Base-by-base conservation (phyloP, 2,113 vertebrate species). In the pig (Sus scrofa) region DNA sequence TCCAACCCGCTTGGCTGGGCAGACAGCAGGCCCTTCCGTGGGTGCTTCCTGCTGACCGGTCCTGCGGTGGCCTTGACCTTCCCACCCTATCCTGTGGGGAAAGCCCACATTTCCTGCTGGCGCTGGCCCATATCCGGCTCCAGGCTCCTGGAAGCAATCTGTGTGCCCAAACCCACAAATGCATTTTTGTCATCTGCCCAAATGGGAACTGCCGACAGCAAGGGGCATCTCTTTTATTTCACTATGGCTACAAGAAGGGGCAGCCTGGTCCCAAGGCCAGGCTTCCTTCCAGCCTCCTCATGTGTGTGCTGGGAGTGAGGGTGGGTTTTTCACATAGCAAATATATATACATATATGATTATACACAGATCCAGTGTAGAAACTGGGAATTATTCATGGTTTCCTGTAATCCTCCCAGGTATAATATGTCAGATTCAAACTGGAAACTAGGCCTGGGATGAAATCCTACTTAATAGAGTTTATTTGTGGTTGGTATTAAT, bases 361-460 rank as follows among this genome's bases (percentile, higher is more conserved):
- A 83, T 37, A 93, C 4, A 58, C 24, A 93, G 44, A 44, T 52
- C 27, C 37, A 84, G 2, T 15, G 19, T 22, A 86, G 89, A 67
- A 94, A 65, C 89, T 78, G 30, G 37, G 7, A 60, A 91, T 94
- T 91, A 96, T 95, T 97, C 92, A 96, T 65, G 32, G 22, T 52
- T 96, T 97, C 89, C 84, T 65, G 84, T 24, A 73, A 70, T 67
- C 92, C n/a, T 90, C 63, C 60, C n/a, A 68, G 24, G 63, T 91
- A 94, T 85, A 96, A 95, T 75, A 91, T 0, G 19, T 95, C 94
- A 91, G 67, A 97, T 88, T 91, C 96, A 71, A 86, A 95, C 14
- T 96, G 75, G 84, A 98, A 98, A 65, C n/a, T 89, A 86, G 0
- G 6, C 20, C 91, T 70, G 52, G 60, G 86, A 22, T 68, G n/a